Percentiles rank a stretch among this genome's conserved stretches.
Conservation (phyloP, 2,888 invertebrate species). For the Drosophila multiciliata region DNA sequence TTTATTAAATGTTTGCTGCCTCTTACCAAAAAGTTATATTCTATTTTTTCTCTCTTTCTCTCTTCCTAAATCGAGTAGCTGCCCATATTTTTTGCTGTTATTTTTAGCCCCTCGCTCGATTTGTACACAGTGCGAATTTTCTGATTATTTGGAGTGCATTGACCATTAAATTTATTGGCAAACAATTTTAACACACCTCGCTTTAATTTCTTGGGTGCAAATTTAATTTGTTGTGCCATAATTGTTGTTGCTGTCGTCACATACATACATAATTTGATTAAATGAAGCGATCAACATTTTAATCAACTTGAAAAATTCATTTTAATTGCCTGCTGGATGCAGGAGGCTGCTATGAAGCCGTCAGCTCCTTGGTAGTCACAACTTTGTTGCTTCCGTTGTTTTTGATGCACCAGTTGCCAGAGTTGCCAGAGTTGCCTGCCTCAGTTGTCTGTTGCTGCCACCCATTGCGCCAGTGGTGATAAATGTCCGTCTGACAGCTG, state of each 20-base stretch:
- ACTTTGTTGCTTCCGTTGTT: conserved; percentile 14
- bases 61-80: background rate
- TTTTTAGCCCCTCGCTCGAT: conserved; percentile 1
- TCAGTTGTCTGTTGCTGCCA: conserved; percentile 21
- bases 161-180: conserved; percentile 68
- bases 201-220: conserved; percentile 16
- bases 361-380: conserved; percentile 18
- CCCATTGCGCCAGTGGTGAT: conserved; percentile 52
- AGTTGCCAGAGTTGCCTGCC: background rate
- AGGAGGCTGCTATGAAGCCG: conserved; percentile 13
- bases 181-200: conserved; percentile 32
- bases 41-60: background rate
- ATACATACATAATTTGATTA: conserved; percentile 36
- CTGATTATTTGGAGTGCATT: conserved; percentile 43
- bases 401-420: conserved; percentile 1
- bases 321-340: conserved; percentile 33
- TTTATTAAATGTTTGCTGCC: conserved; percentile 11
- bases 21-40: background rate
- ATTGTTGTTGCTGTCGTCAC: conserved; percentile 5
- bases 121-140: conserved; percentile 15
- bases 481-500: conserved; percentile 70
- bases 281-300: conserved; percentile 47
- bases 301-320: conserved; percentile 42
- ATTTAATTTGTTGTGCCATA: conserved; percentile 26
- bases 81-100: background rate